Base-by-base conservation (phyloP, 2,797 vertebrate species). In the Carduelis carduelis region DNA sequence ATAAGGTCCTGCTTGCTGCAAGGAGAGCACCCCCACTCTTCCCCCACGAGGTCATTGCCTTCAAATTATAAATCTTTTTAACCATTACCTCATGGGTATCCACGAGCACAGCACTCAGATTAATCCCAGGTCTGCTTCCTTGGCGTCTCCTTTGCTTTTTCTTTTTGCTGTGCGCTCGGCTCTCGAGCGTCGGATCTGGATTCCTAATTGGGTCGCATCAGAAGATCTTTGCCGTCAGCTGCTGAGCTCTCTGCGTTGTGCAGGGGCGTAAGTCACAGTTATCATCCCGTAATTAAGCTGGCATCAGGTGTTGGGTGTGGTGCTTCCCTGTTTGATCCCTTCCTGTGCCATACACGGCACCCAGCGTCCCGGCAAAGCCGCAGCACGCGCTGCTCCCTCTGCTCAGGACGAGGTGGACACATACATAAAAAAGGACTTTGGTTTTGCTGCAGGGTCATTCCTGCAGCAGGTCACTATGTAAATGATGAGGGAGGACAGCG, bases 171-270 rank as follows among this genome's bases (percentile, higher is more conserved):
- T 49, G 59, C 59, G 37, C 22, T 63, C 68, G 12, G 89, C 80
- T 79, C 87, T 74, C 18, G 76, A 89, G 69, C 11, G 52, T 39
- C 22, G 87, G 84, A 37, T 80, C 91, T 78, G 60, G 92, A 24
- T 91, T 89, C 84, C 89, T 98, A 97, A 97, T 97, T 97, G 97
- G 84, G 88, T 90, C 5, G 57, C 94, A 96, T 96, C 96, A 97
- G 96, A 95, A 96, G 87, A 75, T 83, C 80, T 11, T 74, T 95
- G 89, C 90, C 78, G 76, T 95, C 93, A 96, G 94, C 93, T 96
- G 96, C 81, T 5, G 52, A 78, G 89, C 81, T 64, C 12, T 15
- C 60, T 4, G 64, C 23, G 3, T 71, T 19, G 79, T 30, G 74
- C 55, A 76, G 72, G 85, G 85, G 75, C 2, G 19, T 10, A 23